These are phyloP conservation scores for Neodiprion virginianus DNA, from an alignment of 1,140 invertebrate species.

Conservation along the genomic window DNA sequence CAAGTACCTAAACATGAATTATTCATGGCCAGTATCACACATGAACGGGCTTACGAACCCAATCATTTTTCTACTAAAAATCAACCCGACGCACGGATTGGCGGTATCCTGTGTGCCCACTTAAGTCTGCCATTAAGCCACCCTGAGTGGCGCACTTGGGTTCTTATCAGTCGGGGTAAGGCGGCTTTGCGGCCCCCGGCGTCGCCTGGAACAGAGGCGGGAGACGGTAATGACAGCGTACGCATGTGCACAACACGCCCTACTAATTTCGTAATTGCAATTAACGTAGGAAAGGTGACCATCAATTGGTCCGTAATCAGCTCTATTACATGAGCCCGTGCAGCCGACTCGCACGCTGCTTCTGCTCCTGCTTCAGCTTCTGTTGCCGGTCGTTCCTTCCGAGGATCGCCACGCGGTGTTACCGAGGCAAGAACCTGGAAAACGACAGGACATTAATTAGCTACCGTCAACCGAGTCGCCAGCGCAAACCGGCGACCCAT, in stretches of 20 bases:
- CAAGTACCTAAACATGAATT: too few species aligned
- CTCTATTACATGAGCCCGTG: not conserved
- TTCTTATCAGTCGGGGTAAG: too few species aligned
- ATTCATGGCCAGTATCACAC: too few species aligned
- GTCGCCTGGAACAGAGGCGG: too few species aligned
- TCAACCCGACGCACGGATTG: too few species aligned
- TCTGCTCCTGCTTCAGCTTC: not conserved
- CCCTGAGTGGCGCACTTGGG: too few species aligned
- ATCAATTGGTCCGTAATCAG: conserved; percentile 45
- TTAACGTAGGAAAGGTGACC: conserved; percentile 39
- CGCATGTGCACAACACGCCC: not conserved
- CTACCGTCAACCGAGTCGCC: not conserved
- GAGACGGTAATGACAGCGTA: conserved; percentile 3
- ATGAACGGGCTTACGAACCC: too few species aligned
- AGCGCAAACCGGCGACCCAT: not conserved
- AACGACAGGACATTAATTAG: conserved; percentile 5
- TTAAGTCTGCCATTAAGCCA: too few species aligned
- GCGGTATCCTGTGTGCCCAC: too few species aligned
- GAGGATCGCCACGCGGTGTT: not conserved
- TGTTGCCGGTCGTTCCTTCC: too few species aligned
- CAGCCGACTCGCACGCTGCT: not conserved
- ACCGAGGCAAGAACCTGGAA: not conserved
- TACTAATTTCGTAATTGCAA: conserved; percentile 38
- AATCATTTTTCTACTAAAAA: too few species aligned
- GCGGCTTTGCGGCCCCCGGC: too few species aligned